Evolutionary conservation across 2,888 invertebrate species (phyloP).

Genomic region (Venusia cambrica): DNA sequence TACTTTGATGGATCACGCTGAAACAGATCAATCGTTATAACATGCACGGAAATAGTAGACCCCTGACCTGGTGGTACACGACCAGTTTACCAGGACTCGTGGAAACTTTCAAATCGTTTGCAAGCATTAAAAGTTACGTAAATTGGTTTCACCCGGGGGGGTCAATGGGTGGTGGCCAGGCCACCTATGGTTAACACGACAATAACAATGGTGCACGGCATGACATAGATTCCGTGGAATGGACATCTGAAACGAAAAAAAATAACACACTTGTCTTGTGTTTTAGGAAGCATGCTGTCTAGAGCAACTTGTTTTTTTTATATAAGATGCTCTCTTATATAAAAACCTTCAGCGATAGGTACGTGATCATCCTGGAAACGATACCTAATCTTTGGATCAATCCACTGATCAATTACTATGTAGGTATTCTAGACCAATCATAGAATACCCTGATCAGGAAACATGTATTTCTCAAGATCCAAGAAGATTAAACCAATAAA

Average conservation of each 20-base stretch:
- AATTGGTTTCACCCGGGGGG: constrained; percentile 23
- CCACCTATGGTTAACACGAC: constrained; percentile 38
- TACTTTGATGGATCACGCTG: constrained; percentile 13
- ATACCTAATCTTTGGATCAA: too few species aligned
- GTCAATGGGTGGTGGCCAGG: constrained; percentile 36
- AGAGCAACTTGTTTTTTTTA: too few species aligned
- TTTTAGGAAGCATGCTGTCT: too few species aligned
- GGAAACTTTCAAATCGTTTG: constrained; percentile 24
- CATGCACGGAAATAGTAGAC: constrained; percentile 8
- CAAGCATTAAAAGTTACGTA: constrained; percentile 19
- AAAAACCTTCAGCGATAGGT: too few species aligned
- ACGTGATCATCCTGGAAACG: too few species aligned
- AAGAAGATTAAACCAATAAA: too few species aligned
- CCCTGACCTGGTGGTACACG: constrained; percentile 6
- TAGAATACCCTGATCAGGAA: too few species aligned
- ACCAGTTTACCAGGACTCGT: constrained; percentile 30
- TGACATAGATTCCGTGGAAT: constrained; percentile 37
- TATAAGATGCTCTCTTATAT: too few species aligned
- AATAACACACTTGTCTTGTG: too few species aligned
- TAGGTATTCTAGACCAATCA: too few species aligned
- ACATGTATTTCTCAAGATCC: too few species aligned
- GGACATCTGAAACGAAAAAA: not conserved
- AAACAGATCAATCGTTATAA: constrained; percentile 38
- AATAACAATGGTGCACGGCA: constrained; percentile 43
- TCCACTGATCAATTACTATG: too few species aligned